phyloP scores from a whole-genome alignment of 2,797 vertebrate species.

The Urocyon cinereoargenteus region DNA sequence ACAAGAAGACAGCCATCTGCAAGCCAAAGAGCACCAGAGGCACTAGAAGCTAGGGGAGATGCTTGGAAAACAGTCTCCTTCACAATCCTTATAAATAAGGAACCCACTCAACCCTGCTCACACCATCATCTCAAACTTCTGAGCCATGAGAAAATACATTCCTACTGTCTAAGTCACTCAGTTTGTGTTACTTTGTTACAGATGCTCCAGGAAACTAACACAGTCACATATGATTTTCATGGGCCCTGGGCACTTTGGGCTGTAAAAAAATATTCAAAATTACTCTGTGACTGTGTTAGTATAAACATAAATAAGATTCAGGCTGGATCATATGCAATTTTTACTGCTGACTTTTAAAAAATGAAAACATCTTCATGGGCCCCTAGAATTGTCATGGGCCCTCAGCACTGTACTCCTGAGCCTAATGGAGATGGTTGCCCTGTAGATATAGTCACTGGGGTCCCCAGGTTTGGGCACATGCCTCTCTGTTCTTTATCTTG shows the following conservation, averaged over 20 bases:
- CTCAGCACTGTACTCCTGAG: not conserved
- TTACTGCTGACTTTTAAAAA: slow-evolving; percentile 24
- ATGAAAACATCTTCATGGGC: not conserved
- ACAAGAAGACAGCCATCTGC: not conserved
- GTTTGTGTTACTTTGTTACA: not conserved
- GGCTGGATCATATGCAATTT: not conserved
- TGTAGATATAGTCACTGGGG: not conserved
- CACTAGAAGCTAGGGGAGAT: not conserved
- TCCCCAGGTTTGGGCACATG: not conserved
- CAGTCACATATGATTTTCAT: accelerated
- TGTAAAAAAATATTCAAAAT: not conserved
- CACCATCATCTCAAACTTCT: not conserved
- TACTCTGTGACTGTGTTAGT: no score
- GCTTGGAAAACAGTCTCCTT: not conserved
- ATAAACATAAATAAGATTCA: not conserved
- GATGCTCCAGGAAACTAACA: not conserved
- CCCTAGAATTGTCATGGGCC: not conserved
- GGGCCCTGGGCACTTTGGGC: not conserved
- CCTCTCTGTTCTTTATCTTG: not conserved
- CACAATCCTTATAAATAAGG: not conserved
- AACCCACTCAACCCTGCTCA: not conserved
- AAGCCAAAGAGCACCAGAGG: not conserved
- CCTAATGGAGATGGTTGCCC: not conserved
- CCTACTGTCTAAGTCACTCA: not conserved
- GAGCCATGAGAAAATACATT: not conserved